Evolutionary conservation across 2,113 vertebrate species (phyloP), one percentile per base, ranked within the genome.

Genomic region (Hippopotamus amphibius): DNA sequence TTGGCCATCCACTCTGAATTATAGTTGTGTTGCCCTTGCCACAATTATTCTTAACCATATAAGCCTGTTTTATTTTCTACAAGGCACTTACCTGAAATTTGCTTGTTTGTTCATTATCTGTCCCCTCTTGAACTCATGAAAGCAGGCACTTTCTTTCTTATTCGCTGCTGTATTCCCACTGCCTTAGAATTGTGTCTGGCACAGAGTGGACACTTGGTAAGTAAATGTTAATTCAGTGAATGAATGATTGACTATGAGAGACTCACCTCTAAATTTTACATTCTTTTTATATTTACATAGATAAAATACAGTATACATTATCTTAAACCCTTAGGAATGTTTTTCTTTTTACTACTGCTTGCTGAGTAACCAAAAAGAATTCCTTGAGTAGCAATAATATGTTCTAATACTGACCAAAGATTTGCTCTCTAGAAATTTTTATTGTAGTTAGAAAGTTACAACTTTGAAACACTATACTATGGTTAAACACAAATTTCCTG

Each of bases 401-500:
- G 46, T 86, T 94, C 61, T 86, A 16, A 77, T 83, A 93, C 10
- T 82, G 30, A 77, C 43, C 61, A 71, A 91, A 80, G 21, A 89
- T 94, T 59, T 95, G 30, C 50, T 81, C 19, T 79, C 30, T 74
- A 69, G 71, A 87, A 88, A 92, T 53, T 81, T 88, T 33, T 4
- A 61, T 89, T 96, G 72, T 80, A 96, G 65, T 83, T 57, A 84
- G 74, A 89, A 92, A 89, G 43, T 80, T 81, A 95, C 65, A n/a
- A 69, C 66, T 33, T 5, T 46, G 68, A 89, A 93, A 86, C 10
- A 76, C 15, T 90, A 57, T 10, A n/a, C 24, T 77, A 1, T 76
- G 61, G 55, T 90, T 94, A 95, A 97, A 86, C 82, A 59, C n/a
- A 95, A 43, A 93, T 90, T 95, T 76, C 93, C n/a, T 86, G 72